A percentile compares a stretch with the other conserved stretches of the same genome.
These are phyloP conservation scores for Lasioglossum zephyrum DNA, from an alignment of 2,888 invertebrate species.

Conservation along the genomic window DNA sequence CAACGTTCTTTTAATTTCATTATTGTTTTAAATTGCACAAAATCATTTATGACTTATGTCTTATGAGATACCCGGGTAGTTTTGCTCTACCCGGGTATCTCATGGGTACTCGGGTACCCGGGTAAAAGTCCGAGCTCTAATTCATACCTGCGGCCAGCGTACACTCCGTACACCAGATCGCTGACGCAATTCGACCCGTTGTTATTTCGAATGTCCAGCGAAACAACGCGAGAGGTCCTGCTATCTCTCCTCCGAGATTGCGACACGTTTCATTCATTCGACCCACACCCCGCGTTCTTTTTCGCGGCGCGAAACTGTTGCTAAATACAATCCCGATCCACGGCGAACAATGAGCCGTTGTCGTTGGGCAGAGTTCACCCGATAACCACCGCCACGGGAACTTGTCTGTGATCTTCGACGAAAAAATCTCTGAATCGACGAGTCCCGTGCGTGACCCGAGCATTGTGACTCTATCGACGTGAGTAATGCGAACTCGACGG, in stretches of 20 bases:
- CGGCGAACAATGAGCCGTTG: slow-evolving; percentile 53
- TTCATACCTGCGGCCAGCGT: not conserved
- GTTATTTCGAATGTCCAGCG: slow-evolving; percentile 7
- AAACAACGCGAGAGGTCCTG: slow-evolving; percentile 9
- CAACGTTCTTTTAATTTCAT: no score
- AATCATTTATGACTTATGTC: no score
- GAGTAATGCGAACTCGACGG: slow-evolving; percentile 31
- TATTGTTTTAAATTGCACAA: no score
- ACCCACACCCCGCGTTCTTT: slow-evolving; percentile 43
- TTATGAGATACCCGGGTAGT: no score
- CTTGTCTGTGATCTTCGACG: slow-evolving; percentile 10
- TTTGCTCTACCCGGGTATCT: no score
- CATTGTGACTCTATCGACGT: slow-evolving; percentile 56
- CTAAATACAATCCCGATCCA: slow-evolving; percentile 30
- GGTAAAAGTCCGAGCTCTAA: no score
- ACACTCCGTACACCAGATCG: not conserved
- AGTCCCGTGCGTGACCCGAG: slow-evolving; percentile 20
- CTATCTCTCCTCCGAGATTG: slow-evolving; percentile 33
- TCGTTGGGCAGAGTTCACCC: slow-evolving; percentile 46
- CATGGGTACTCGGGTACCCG: no score
- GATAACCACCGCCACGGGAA: slow-evolving; percentile 41
- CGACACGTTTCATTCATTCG: slow-evolving; percentile 57
- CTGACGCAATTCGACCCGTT: slow-evolving; percentile 22
- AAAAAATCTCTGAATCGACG: slow-evolving; percentile 32
- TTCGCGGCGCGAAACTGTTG: slow-evolving; percentile 34